Evolutionary conservation across 2,113 vertebrate species (phyloP).

Genomic region (Phalacrocorax carbo): DNA sequence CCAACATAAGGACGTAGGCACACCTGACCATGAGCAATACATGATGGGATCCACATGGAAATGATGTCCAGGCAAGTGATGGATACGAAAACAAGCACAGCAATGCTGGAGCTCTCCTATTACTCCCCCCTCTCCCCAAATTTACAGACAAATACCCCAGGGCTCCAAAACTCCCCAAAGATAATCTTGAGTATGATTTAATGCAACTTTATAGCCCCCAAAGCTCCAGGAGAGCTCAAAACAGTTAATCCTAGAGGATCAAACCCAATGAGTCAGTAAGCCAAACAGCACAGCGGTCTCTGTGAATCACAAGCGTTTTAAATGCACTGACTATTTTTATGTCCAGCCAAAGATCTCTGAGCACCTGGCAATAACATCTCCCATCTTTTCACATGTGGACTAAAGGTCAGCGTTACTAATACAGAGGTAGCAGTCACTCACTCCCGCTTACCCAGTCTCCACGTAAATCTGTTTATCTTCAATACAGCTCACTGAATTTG

Average conservation of each 20-base stretch:
- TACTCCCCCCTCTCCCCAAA: not conserved
- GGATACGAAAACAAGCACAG: not conserved
- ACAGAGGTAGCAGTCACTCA: not conserved
- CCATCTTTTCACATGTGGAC: not conserved
- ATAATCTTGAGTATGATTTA: not conserved
- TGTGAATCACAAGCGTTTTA: not conserved
- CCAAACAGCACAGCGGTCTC: not conserved
- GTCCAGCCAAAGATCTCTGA: not conserved
- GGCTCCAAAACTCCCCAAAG: not conserved
- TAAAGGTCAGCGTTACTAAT: not conserved
- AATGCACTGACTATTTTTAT: not conserved
- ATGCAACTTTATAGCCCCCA: not conserved
- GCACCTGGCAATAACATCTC: not conserved
- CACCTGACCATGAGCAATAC: not conserved
- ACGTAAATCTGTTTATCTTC: not conserved
- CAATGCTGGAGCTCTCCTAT: not conserved
- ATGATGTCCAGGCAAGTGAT: not conserved
- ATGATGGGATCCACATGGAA: not conserved
- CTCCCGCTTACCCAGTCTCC: not conserved
- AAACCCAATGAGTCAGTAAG: not conserved
- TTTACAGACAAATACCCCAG: not conserved
- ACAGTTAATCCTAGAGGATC: not conserved
- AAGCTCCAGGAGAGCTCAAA: not conserved
- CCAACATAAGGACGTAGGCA: rapidly evolving
- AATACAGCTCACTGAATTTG: not conserved